Base-by-base conservation (phyloP, 1,140 invertebrate genomes). In the Paralvinella palmiformis region DNA sequence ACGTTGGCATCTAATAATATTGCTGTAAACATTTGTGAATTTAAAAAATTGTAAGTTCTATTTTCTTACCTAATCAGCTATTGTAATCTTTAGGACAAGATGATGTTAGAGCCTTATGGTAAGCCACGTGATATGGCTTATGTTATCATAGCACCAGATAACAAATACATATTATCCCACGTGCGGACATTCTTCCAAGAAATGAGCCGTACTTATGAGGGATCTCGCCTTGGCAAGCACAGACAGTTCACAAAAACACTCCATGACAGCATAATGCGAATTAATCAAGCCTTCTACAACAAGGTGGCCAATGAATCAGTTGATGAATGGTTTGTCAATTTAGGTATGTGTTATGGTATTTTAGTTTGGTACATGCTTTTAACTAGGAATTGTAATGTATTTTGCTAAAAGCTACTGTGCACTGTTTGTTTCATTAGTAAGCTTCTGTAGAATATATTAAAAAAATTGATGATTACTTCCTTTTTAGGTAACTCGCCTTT, bases 81-180 rank as follows among this genome's bases (percentile, higher is more conserved):
- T 20, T 56, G 20, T 59, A 27, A 15, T 44, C 71, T 73, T 55
- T 71, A 83, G 82, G 94, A 98, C 77, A 92, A 94, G 73, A 83
- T 97, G 1, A 82, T 92, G 0, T 80, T 99, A 2, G 94, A 98
- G 77, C 96, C 96, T 0, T 98, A 95, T 77, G 89, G 93, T 6
- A 91, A 92, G 73, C 85, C 89, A 0, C 85, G 94, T 29, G 94
- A 99, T 76, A 87, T 98, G 2, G 92, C 92, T 3, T 99, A 98
- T 75, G 85, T 98, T 33, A 92, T 97, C 5, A 85, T 99, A 0
- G 88, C 92, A 20, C 95, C 96, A 0, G 95, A 98, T 72, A 91
- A 88, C 73, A 91, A 94, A 57, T 88, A 87, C 59, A 85, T 97
- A 32, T 79, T 91, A 7, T 85, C 85, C 27, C 87, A 88, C 73